A percentile compares a stretch with the other conserved stretches of the same genome.
phyloP scores from a whole-genome alignment of 2,888 invertebrate genomes.

The Aelia acuminata region DNA sequence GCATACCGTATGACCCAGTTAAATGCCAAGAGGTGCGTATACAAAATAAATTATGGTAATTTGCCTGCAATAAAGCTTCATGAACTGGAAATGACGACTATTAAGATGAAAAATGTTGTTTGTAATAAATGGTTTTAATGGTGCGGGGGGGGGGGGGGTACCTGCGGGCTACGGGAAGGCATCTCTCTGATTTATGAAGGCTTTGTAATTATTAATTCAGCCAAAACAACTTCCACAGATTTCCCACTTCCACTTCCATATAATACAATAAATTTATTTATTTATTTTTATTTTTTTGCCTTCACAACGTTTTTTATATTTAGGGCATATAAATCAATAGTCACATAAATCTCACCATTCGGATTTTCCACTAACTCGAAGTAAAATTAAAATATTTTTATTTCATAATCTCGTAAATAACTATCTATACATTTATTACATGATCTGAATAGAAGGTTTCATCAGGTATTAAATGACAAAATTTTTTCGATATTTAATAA shows the following conservation, averaged over 20 bases:
- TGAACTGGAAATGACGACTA: conserved; percentile 23
- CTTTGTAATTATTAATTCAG: conserved; percentile 16
- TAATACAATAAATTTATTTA: neutral
- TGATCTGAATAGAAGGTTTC: too few relatives aligned
- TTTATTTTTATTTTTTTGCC: neutral
- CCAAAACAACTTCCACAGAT: conserved; percentile 1
- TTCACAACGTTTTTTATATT: neutral
- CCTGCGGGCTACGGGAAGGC: neutral
- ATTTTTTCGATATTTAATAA: too few relatives aligned
- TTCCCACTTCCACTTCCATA: neutral
- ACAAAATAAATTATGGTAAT: neutral
- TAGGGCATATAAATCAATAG: neutral
- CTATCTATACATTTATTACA: too few relatives aligned
- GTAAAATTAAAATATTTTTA: too few relatives aligned
- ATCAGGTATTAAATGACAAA: too few relatives aligned
- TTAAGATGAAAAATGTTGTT: conserved; percentile 11
- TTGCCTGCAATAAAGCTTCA: conserved; percentile 4
- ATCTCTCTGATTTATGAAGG: neutral
- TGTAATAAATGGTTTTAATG: conserved; percentile 26
- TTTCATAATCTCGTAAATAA: too few relatives aligned
- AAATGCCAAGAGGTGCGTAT: neutral
- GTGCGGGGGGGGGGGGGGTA: neutral
- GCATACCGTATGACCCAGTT: neutral
- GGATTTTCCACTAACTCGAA: too few relatives aligned
- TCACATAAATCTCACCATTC: too few relatives aligned